Percentiles rank a stretch among this genome's conserved stretches.
Evolutionary conservation across 2,113 vertebrate species (phyloP).

Genomic region (Corvus cornix): DNA sequence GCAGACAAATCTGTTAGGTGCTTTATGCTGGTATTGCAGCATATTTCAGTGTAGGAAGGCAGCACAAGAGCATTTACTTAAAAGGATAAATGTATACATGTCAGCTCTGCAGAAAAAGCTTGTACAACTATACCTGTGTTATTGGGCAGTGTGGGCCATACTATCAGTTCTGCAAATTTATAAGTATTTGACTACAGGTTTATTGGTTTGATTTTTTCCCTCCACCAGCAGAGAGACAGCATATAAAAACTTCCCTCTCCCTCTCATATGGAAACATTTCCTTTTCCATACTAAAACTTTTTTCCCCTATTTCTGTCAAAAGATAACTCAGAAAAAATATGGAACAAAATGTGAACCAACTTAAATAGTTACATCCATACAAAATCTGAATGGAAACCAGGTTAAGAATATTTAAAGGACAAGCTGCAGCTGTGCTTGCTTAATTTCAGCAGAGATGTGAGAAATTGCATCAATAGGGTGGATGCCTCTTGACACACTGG

Average conservation of each 20-base stretch:
- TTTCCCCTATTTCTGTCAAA: background rate
- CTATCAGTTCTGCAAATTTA: background rate
- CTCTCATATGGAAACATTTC: background rate
- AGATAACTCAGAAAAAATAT: background rate
- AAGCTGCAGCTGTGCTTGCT: slow-evolving; percentile 12
- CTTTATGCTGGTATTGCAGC: background rate
- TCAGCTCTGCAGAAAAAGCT: background rate
- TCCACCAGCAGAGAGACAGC: background rate
- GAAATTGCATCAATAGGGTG: slow-evolving; percentile 25
- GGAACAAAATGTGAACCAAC: background rate
- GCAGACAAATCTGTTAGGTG: background rate
- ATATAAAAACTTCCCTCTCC: background rate
- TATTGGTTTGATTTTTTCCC: background rate
- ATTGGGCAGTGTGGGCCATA: too few relatives aligned
- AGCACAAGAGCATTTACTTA: background rate
- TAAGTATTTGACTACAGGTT: background rate
- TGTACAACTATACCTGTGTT: background rate
- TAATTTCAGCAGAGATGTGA: slow-evolving; percentile 18
- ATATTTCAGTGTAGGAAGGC: background rate
- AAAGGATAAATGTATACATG: background rate
- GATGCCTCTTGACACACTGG: background rate
- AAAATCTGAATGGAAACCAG: background rate
- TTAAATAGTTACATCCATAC: background rate
- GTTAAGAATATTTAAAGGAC: background rate
- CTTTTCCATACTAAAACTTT: background rate